A percentile compares a stretch with the other conserved stretches of the same genome.
These are phyloP conservation scores for Nomada ferruginata DNA, from an alignment of 2,888 invertebrate genomes.

Conservation along the genomic window DNA sequence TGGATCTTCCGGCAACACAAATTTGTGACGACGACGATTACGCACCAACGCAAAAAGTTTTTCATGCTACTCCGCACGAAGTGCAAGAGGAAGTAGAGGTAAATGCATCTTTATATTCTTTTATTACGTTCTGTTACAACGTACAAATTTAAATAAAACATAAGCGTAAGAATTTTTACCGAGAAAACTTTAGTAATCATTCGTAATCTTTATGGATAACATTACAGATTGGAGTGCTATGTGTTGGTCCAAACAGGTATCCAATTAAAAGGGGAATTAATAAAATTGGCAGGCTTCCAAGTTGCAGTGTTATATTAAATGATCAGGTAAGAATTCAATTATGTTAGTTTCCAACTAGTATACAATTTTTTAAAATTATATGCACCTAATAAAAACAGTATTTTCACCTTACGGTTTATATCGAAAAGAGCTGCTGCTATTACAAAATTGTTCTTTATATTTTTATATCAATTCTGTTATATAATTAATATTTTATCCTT, in stretches of 20 bases:
- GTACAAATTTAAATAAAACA: too few relatives aligned
- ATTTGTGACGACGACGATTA: slow-evolving; percentile 37
- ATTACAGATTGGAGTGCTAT: slow-evolving; percentile 65
- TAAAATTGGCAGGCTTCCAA: slow-evolving; percentile 67
- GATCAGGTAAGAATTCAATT: slow-evolving; percentile 63
- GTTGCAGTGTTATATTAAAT: slow-evolving; percentile 54
- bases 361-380: background rate
- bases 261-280: slow-evolving; percentile 65
- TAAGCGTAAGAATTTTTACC: too few relatives aligned
- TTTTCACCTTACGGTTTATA: too few relatives aligned
- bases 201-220: background rate
- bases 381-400: too few relatives aligned
- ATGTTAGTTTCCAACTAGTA: slow-evolving; percentile 1
- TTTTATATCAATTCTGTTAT: too few relatives aligned
- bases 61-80: background rate
- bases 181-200: too few relatives aligned
- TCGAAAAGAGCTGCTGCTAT: too few relatives aligned
- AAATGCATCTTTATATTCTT: slow-evolving; percentile 1
- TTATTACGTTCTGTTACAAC: background rate
- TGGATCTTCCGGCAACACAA: slow-evolving; percentile 59
- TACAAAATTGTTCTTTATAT: too few relatives aligned
- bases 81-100: slow-evolving; percentile 19
- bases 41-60: slow-evolving; percentile 14
- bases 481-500: background rate
- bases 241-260: slow-evolving; percentile 46